Percentiles rank a stretch among this genome's conserved stretches.
Conservation (phyloP, 2,113 vertebrate genomes). For the Gymnocephalus cernua region DNA sequence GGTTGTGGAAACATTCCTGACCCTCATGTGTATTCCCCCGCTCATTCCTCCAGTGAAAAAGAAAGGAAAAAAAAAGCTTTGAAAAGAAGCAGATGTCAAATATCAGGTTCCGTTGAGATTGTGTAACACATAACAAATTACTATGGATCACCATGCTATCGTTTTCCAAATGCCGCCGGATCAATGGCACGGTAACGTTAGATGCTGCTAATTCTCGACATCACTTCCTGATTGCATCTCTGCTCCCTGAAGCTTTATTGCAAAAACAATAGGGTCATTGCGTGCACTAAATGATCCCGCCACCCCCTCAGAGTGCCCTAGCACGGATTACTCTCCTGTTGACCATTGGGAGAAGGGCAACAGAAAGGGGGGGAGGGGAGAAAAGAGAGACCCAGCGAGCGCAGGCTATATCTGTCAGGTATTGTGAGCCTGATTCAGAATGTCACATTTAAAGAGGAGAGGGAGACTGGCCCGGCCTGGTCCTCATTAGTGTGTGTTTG, state of each 20-base stretch:
- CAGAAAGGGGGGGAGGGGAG: neutral
- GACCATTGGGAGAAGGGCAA: slow-evolving; percentile 25
- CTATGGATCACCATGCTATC: slow-evolving; percentile 48
- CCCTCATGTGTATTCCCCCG: neutral
- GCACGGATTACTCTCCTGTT: slow-evolving; percentile 50
- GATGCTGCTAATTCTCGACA: slow-evolving; percentile 62
- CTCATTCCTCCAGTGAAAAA: slow-evolving; percentile 3
- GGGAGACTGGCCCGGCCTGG: slow-evolving; percentile 63
- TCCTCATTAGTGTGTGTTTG: slow-evolving; percentile 79
- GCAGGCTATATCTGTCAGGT: slow-evolving; percentile 70
- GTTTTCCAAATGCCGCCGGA: slow-evolving; percentile 65
- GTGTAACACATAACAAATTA: slow-evolving; percentile 69
- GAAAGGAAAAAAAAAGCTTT: slow-evolving; percentile 29
- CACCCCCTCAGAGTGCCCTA: slow-evolving; percentile 2
- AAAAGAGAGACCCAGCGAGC: slow-evolving; percentile 10
- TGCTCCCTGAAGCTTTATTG: slow-evolving; percentile 33
- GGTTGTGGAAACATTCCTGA: slow-evolving; percentile 71
- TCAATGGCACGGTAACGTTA: slow-evolving; percentile 67
- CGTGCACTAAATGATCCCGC: slow-evolving; percentile 17
- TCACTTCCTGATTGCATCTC: slow-evolving; percentile 74
- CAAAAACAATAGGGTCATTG: slow-evolving; percentile 52
- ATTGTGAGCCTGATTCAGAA: slow-evolving; percentile 68
- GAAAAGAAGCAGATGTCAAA: slow-evolving; percentile 81
- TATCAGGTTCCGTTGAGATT: slow-evolving; percentile 55
- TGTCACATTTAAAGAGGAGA: slow-evolving; percentile 71